Evolutionary conservation across 2,113 vertebrate species (phyloP), one percentile per base, ranked within the genome.

Genomic region (Burhinus bistriatus): DNA sequence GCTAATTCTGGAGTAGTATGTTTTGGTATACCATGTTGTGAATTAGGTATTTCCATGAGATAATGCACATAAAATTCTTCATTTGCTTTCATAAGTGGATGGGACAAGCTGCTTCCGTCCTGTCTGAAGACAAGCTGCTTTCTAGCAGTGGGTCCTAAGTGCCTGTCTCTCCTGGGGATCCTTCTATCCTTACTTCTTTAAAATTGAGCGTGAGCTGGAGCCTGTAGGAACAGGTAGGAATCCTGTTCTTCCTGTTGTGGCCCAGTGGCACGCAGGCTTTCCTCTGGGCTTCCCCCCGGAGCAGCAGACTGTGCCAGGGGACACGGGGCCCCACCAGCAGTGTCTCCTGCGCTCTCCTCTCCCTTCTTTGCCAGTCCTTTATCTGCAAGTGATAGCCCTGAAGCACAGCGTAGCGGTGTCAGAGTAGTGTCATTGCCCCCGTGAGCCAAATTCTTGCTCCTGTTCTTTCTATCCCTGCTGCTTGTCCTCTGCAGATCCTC

Each of bases 21-120:
- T 47, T 66, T 71, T 0, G 4, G 1, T 34, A 14, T 6, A 6
- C 27, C 23, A 0, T 13, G 27, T n/a, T 90, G 83, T 19, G 66
- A 87, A 15, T 0, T 0, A 69, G 76, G 14, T 25, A 6, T 65
- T 84, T 79, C 52, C 83, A 13, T 59, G 36, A 55, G 83, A 18
- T 68, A 40, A 38, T 7, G 10, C 57, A 26, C n/a, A 7, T 51
- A 8, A 90, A 62, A 8, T 6, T n/a, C 22, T 51, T 47, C 7
- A 3, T 87, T 78, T 49, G 18, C 47, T 83, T 83, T 75, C 18
- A 0, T 49, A 30, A 85, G 40, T 1, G 16, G 66, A 44, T 47
- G 5, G 57, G 11, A 9, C 29, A 26, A 58, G 42, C 34, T 57
- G 64, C 49, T 83, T 26, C 38, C 44, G 64, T 65, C 61, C 75